Evolutionary conservation across 2,888 invertebrate species (phyloP), one percentile per base, ranked within the genome.

Genomic region (Pteria penguin): DNA sequence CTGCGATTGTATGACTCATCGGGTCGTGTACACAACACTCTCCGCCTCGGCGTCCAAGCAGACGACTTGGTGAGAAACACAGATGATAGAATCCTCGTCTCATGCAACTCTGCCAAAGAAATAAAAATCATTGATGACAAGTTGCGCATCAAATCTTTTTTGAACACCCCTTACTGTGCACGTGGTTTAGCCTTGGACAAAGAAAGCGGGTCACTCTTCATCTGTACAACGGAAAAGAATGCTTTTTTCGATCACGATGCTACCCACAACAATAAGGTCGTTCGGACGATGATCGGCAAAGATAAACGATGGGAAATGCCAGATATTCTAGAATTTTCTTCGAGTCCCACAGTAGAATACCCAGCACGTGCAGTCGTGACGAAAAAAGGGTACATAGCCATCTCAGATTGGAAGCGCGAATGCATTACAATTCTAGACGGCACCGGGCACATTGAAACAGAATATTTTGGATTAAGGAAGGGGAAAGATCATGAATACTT

Each of bases 191-290:
- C 73, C 1, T 11, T 69, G 26, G 76, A 73, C 32, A 29, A 55
- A 11, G 58, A 60, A n/a, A 57, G 57, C 22, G 52, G 45, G 11
- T 58, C 60, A 1, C 55, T 77, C 26, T 69, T 63, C 45, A 65
- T 68, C n/a, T 77, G 76, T 27, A 26, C 72, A 24, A 77, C 76
- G 18, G 76, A 77, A 62, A 77, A 77, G 55, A 77, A 77, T 55
- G 76, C 76, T 4, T 77, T 77, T 24, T 77, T 73, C 32, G 76
- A 77, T 26, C 73, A 77, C 33, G 76, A 77, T 62, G 52, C 26
- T 22, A 72, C 54, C 2, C 76, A 77, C 54, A 68, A 70, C 31
- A 77, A 77, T 31, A 69, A 70, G 36, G 65, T 77, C 3, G 76
- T 77, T 0, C 66, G 67, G n/a, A 65, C 31, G 4, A 58, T 77